phyloP scores from a whole-genome alignment of 2,888 invertebrate genomes.

The Petrolisthes manimaculis region DNA sequence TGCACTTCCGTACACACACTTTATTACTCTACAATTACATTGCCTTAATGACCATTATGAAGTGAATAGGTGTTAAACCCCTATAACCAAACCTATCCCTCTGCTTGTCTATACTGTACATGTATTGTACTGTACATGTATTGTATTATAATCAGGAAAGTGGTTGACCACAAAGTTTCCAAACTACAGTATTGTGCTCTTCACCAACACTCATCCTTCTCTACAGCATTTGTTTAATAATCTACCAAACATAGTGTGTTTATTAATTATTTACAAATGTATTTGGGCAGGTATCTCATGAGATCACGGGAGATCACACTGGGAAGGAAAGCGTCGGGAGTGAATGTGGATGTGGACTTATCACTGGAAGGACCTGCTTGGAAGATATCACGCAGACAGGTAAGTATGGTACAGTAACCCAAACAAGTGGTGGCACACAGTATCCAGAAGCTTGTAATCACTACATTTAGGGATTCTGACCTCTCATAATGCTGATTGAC shows the following conservation, averaged over 20 bases:
- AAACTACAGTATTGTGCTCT: neutral
- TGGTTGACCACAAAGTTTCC: neutral
- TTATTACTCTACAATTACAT: no score
- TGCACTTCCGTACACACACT: no score
- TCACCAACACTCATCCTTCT: no score
- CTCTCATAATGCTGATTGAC: no score
- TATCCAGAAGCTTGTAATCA: no score
- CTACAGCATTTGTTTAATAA: no score
- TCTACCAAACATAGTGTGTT: no score
- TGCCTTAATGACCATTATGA: no score
- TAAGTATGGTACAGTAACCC: constrained; percentile 16
- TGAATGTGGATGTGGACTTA: constrained; percentile 92
- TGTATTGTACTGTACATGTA: neutral
- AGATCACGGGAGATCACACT: constrained; percentile 79
- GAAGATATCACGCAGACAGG: constrained; percentile 90
- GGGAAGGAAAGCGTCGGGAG: constrained; percentile 89
- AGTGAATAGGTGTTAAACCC: neutral
- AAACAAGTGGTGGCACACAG: no score
- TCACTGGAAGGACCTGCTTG: constrained; percentile 93
- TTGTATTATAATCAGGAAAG: neutral
- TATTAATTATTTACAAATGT: no score
- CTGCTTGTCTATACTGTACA: neutral
- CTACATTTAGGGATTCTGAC: no score
- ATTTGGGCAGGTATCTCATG: constrained; percentile 62
- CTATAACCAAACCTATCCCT: neutral